phyloP scores from a whole-genome alignment of 1,140 invertebrate genomes.

The Drosophila setifemur region DNA sequence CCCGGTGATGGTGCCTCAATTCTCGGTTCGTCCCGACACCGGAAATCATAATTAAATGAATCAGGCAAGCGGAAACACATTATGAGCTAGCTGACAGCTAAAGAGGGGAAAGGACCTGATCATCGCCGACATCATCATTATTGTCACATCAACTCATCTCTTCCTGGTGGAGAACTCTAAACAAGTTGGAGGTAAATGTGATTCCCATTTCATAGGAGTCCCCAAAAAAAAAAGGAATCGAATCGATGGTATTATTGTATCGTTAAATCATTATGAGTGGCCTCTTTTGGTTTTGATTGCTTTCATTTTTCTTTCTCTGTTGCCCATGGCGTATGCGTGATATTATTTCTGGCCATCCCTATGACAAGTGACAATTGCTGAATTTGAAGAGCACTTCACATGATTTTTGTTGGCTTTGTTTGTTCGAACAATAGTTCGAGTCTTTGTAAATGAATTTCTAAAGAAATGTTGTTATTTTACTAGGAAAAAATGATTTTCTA shows the following conservation, averaged over 20 bases:
- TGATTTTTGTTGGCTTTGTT: too few species aligned
- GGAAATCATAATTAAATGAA: conserved; percentile 77
- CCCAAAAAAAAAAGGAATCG: not conserved
- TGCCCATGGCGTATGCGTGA: conserved; percentile 8
- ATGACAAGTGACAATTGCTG: too few species aligned
- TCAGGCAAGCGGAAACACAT: conserved; percentile 65
- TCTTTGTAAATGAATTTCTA: too few species aligned
- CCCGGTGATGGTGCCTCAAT: too few species aligned
- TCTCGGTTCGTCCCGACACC: conserved; percentile 16
- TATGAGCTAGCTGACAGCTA: conserved; percentile 19
- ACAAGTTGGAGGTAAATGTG: conserved; percentile 1
- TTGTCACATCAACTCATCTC: not conserved
- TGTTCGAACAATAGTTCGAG: too few species aligned
- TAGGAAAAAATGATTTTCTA: too few species aligned
- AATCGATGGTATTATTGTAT: not conserved
- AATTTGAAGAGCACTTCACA: too few species aligned
- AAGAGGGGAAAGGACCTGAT: not conserved
- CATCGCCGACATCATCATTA: not conserved
- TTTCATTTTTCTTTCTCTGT: not conserved
- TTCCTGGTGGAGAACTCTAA: not conserved
- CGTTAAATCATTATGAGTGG: conserved; percentile 2
- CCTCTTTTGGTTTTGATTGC: not conserved
- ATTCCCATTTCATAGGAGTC: conserved; percentile 13
- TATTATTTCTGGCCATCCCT: not conserved
- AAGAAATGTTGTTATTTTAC: too few species aligned